phyloP scores from a whole-genome alignment of 1,140 invertebrate species.

The Trichonephila inaurata region DNA sequence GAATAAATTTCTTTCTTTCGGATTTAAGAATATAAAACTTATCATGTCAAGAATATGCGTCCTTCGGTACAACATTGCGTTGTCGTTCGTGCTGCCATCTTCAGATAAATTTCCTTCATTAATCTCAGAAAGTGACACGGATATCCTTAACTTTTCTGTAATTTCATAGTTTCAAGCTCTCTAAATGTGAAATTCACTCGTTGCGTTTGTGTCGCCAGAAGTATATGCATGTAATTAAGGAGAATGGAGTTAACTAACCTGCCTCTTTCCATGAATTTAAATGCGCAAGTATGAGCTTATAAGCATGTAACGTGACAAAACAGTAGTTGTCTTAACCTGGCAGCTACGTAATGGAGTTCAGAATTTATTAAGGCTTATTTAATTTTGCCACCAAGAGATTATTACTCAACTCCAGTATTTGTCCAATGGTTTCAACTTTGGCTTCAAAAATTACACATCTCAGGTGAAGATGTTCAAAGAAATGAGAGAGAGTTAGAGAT shows the following conservation, averaged over 20 bases:
- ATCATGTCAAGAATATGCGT: too few relatives aligned
- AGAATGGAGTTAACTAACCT: background rate
- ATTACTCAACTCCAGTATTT: background rate
- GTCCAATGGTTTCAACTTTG: background rate
- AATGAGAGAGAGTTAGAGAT: too few relatives aligned
- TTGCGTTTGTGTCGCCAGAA: background rate
- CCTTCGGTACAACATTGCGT: background rate
- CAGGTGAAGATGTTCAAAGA: too few relatives aligned
- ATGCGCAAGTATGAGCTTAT: background rate
- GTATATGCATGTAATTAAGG: constrained; percentile 18
- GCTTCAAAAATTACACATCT: too few relatives aligned
- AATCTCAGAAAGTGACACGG: background rate
- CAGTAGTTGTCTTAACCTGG: background rate
- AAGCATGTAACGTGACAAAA: background rate
- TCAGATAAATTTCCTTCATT: background rate
- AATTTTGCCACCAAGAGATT: background rate
- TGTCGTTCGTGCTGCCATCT: background rate
- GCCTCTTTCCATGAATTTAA: constrained; percentile 27
- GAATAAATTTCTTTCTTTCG: too few relatives aligned
- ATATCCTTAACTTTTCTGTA: background rate
- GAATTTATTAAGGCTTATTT: background rate
- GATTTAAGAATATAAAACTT: too few relatives aligned
- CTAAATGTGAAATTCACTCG: background rate
- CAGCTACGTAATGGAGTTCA: constrained; percentile 26
- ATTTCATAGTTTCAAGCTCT: background rate